Base-by-base conservation (phyloP, 2,113 vertebrate genomes). In the Axis porcinus region DNA sequence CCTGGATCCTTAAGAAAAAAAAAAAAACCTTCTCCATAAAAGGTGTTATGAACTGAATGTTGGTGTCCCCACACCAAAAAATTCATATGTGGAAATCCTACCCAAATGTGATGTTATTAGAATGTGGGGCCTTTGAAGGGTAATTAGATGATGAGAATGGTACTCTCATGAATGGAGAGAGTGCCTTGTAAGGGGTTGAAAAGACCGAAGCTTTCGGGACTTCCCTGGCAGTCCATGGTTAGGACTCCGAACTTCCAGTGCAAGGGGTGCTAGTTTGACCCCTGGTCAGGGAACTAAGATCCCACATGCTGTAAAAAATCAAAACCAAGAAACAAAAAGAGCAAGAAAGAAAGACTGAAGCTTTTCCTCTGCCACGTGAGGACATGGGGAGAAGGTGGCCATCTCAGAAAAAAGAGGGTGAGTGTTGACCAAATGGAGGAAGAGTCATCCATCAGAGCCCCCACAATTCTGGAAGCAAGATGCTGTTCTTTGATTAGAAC, bases 261-360 rank as follows among this genome's bases (percentile, higher is more conserved):
- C 10, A 12, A n/a, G 10, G 17, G n/a, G 19, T 23, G n/a, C 67
- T 25, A 13, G 67, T 23, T 74, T 1, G 0, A 23, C 12, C 21
- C n/a, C n/a, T 40, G n/a, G n/a, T 23, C 19, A 23, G n/a, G 67
- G n/a, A 70, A 70, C 19, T 12, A 70, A 40, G 19, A 40, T 40
- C 19, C 67, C 10, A 40, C n/a, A 23, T 23, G 67, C 67, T 70
- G n/a, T 40, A 23, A 23, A 70, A 70, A 40, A 23, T 2, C n/a
- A 40, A 40, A 70, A 70, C 19, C 36, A 57, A 57, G 55, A 23
- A 70, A 36, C 64, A 70, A 23, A 70, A 36, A 23, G n/a, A 70
- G 67, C 0, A 1, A 40, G n/a, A 70, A 70, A 70, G 64, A 36
- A 21, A 36, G 64, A 36, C 64, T 36, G 17, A 70, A 15, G 58